phyloP scores from a whole-genome alignment of 23 tunicate genomes.

The Styela plicata region DNA sequence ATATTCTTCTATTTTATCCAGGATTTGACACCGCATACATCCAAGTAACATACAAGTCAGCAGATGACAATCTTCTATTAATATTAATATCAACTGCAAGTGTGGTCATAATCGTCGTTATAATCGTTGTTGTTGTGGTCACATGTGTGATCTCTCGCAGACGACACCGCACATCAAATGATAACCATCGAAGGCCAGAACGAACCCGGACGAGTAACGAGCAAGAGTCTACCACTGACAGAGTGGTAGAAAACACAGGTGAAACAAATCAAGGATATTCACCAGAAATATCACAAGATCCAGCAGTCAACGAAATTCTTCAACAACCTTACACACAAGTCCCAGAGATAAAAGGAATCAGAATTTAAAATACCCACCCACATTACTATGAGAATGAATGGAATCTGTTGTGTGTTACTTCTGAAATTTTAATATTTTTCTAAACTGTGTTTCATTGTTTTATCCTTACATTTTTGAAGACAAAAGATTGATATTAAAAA shows the following conservation, averaged over 20 bases:
- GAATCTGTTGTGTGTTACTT: too few relatives aligned
- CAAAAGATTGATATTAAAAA: too few relatives aligned
- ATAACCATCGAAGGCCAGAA: neutral
- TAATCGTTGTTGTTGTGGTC: conserved; percentile 21
- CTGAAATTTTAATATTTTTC: too few relatives aligned
- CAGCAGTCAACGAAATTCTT: conserved; percentile 16
- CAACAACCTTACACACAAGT: conserved; percentile 66
- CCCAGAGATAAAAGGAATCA: conserved; percentile 63
- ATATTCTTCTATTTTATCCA: neutral
- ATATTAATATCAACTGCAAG: conserved; percentile 8
- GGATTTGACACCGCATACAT: conserved; percentile 22
- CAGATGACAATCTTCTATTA: neutral
- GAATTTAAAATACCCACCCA: conserved; percentile 37
- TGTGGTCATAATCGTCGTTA: conserved; percentile 40
- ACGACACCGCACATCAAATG: neutral
- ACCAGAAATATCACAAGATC: neutral
- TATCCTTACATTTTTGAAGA: too few relatives aligned
- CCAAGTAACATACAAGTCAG: neutral
- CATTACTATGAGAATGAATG: too few relatives aligned
- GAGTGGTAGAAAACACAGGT: neutral
- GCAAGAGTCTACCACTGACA: neutral
- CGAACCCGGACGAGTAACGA: neutral
- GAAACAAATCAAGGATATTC: neutral
- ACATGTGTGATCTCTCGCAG: conserved; percentile 11
- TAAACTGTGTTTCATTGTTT: too few relatives aligned